Conservation (phyloP, 2,888 invertebrate species). For the Tenodera sinensis region DNA sequence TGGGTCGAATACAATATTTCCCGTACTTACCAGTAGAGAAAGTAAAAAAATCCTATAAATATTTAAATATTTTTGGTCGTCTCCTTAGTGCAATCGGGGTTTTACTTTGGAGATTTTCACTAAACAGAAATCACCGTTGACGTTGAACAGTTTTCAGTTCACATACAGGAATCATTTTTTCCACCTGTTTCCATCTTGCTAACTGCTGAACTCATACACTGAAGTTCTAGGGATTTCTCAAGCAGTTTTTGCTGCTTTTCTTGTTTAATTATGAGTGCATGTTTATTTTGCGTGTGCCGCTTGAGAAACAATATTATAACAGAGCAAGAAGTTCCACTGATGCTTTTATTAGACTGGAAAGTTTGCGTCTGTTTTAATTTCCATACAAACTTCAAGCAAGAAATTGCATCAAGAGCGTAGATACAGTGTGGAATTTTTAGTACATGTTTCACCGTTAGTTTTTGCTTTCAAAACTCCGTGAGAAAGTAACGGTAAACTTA, state of each 20-base stretch:
- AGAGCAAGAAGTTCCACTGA: background rate
- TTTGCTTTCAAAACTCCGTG: background rate
- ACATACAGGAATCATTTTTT: too few species aligned
- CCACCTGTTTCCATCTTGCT: too few species aligned
- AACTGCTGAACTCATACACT: too few species aligned
- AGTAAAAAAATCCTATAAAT: too few species aligned
- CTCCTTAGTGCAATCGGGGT: too few species aligned
- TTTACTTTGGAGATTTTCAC: too few species aligned
- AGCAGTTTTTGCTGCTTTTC: background rate
- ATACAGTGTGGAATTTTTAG: background rate
- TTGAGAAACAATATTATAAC: background rate
- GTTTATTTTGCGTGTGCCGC: background rate
- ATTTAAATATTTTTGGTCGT: too few species aligned
- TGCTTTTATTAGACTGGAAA: background rate
- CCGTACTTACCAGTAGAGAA: too few species aligned
- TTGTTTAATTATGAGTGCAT: background rate
- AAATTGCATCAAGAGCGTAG: background rate
- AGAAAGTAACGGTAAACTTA: too few species aligned
- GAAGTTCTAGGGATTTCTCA: background rate
- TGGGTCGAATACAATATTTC: too few species aligned
- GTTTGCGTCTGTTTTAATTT: background rate
- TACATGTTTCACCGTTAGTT: background rate
- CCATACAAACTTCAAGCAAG: background rate
- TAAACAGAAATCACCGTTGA: too few species aligned
- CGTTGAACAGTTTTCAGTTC: too few species aligned